Evolutionary conservation across 1,140 invertebrate species (phyloP).

Genomic region (Drosophila nasuta): DNA sequence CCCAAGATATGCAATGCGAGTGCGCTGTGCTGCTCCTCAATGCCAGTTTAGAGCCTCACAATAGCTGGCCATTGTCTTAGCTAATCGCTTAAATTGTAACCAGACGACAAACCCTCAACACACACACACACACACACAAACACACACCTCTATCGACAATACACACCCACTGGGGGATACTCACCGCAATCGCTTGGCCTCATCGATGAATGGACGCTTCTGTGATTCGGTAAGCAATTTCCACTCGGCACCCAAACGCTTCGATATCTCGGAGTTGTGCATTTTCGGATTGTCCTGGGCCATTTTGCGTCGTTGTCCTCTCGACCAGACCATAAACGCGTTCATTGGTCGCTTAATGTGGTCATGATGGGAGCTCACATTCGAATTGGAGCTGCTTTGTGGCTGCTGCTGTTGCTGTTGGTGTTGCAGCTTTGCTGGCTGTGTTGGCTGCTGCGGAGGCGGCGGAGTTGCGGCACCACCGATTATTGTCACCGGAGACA

Average conservation of each 20-base stretch:
- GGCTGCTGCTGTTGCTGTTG: conserved; percentile 40
- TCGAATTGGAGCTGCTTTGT: conserved; percentile 34
- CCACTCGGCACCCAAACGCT: conserved; percentile 95
- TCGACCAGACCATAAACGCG: conserved; percentile 97
- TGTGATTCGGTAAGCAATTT: conserved; percentile 94
- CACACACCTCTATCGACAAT: conserved; percentile 7
- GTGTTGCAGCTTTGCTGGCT: conserved; percentile 34
- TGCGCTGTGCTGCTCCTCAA: conserved; percentile 27
- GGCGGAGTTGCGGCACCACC: conserved; percentile 47
- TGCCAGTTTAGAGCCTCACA: conserved; percentile 56
- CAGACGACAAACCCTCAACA: conserved; percentile 56
- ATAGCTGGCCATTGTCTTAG: conserved; percentile 79
- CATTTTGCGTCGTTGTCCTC: conserved; percentile 96
- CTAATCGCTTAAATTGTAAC: conserved; percentile 81
- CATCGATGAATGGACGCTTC: conserved; percentile 98
- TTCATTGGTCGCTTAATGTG: conserved; percentile 97
- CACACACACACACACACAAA: conserved; percentile 21
- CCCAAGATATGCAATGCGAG: conserved; percentile 62
- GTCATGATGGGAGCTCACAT: conserved; percentile 85
- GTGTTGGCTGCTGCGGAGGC: conserved; percentile 25
- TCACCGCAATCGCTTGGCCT: conserved; percentile 96
- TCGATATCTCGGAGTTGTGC: conserved; percentile 98
- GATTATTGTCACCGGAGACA: conserved; percentile 40
- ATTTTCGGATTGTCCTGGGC: conserved; percentile 99
- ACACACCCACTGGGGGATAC: conserved; percentile 76